Evolutionary conservation across 2,797 vertebrate species (phyloP).

Genomic region (Leucoraja ocellata): DNA sequence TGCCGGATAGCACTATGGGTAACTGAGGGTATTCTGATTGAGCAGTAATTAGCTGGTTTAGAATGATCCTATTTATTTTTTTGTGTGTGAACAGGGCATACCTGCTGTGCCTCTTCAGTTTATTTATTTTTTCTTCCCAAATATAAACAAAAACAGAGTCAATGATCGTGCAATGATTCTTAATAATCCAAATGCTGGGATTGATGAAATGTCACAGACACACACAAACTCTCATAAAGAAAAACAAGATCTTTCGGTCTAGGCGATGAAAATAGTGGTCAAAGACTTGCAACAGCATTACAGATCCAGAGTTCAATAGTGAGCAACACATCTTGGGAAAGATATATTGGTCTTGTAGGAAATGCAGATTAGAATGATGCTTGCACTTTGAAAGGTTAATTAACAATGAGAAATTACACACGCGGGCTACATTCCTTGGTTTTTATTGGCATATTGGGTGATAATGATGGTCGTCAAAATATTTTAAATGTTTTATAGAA

Average conservation of each 20-base stretch:
- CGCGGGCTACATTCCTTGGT: too few relatives aligned
- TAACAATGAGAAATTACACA: not conserved
- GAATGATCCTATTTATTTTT: too few relatives aligned
- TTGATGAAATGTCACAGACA: not conserved
- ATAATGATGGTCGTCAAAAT: not conserved
- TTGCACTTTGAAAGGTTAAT: not conserved
- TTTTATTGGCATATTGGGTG: not conserved
- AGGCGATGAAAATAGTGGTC: not conserved
- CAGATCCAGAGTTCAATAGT: too few relatives aligned
- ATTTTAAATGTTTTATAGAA: not conserved
- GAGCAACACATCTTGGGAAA: not conserved
- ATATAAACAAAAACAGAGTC: not conserved
- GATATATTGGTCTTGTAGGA: not conserved
- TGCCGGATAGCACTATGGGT: too few relatives aligned
- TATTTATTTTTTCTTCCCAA: not conserved
- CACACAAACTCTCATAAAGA: not conserved
- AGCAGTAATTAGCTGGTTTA: too few relatives aligned
- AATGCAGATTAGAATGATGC: not conserved
- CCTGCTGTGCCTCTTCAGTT: not conserved
- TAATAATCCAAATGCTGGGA: not conserved
- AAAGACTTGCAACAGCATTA: not conserved
- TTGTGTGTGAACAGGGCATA: too few relatives aligned
- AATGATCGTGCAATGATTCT: not conserved
- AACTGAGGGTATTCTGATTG: too few relatives aligned
- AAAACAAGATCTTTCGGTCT: too few relatives aligned